Conservation (phyloP, 2,888 invertebrate genomes). For the Andrena minutula region DNA sequence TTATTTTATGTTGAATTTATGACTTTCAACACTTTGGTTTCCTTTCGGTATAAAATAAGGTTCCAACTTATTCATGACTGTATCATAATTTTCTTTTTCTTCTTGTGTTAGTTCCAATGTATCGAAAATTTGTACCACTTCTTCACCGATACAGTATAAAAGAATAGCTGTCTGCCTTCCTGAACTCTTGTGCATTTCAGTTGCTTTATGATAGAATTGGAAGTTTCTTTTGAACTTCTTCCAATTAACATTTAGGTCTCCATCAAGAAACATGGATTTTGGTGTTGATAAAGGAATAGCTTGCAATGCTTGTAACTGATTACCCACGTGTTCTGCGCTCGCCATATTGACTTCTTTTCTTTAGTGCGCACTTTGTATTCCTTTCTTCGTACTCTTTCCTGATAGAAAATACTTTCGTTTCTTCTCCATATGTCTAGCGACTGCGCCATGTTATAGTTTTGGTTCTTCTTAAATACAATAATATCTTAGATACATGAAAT, state of each 20-base stretch:
- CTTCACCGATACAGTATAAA: background rate
- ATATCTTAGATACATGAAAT: no score
- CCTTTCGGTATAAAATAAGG: background rate
- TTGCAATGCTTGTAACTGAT: no score
- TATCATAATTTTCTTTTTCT: background rate
- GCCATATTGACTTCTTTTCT: no score
- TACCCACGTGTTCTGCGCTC: no score
- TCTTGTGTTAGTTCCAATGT: background rate
- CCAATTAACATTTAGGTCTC: background rate
- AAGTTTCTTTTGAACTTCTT: background rate
- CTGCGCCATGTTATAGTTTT: no score
- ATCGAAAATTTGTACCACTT: background rate
- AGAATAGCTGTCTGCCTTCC: background rate
- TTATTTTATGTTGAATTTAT: background rate
- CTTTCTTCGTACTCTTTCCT: no score
- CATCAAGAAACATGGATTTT: background rate
- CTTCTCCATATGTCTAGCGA: no score
- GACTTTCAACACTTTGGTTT: conserved; percentile 5
- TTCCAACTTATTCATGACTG: background rate
- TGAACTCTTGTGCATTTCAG: background rate
- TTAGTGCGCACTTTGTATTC: no score
- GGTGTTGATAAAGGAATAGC: background rate
- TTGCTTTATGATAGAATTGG: background rate
- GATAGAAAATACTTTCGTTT: no score
- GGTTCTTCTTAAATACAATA: no score